A percentile compares a stretch with the other conserved stretches of the same genome.
Conservation (phyloP, 2,797 vertebrate genomes). For the Lithobates pipiens region DNA sequence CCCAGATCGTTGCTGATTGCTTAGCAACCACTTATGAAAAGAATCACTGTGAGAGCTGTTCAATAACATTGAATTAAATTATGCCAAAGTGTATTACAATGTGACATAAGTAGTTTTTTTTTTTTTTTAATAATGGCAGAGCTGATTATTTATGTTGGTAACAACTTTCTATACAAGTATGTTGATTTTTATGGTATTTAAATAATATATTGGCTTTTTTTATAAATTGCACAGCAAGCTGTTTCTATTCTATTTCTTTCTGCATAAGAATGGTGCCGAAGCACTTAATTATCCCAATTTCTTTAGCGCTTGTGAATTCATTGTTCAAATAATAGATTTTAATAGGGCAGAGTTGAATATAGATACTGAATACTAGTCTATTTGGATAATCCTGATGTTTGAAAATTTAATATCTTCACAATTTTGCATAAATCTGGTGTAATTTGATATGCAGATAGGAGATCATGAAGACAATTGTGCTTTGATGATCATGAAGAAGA, state of each 20-base stretch:
- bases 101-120: conserved; percentile 58
- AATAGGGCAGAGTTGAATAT: conserved; percentile 37
- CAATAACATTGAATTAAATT: conserved; percentile 59
- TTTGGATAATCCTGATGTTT: conserved; percentile 63
- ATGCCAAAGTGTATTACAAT: conserved; percentile 58
- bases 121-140: conserved; percentile 61
- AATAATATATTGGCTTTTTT: conserved; percentile 9
- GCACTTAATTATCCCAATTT: conserved; percentile 49
- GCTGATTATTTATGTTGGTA: conserved; percentile 54
- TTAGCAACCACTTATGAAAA: conserved; percentile 67
- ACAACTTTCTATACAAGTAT: conserved; percentile 30
- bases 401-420: conserved; percentile 64
- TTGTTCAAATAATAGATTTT: conserved; percentile 43
- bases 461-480: conserved; percentile 69
- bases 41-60: conserved; percentile 61
- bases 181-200: conserved; percentile 40
- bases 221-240: conserved; percentile 26
- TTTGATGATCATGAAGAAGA: conserved; percentile 69
- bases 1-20: conserved; percentile 66
- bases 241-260: conserved; percentile 1
- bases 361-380: conserved; percentile 47
- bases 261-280: conserved; percentile 31
- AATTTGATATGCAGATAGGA: conserved; percentile 71
- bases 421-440: conserved; percentile 59
- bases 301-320: conserved; percentile 31